phyloP scores from a whole-genome alignment of 1,140 invertebrate species.

The Doryteuthis pealeii region DNA sequence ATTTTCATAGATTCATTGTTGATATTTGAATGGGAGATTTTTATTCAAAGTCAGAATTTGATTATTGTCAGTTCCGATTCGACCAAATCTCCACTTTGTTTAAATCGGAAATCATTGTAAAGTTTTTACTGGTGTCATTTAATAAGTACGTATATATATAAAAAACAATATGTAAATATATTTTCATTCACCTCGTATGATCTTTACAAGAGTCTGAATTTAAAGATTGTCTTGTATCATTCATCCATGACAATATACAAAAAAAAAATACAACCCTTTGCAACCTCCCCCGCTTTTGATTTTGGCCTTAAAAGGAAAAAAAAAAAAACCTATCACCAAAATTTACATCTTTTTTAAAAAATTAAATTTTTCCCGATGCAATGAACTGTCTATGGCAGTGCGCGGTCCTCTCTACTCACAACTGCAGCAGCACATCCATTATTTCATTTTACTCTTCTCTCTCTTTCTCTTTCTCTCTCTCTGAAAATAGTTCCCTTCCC shows the following conservation, averaged over 20 bases:
- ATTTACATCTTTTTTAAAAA: not conserved
- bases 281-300: not conserved
- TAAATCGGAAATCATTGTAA: not conserved
- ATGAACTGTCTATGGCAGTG: not conserved
- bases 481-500: too few relatives aligned
- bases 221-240: not conserved
- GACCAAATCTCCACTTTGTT: not conserved
- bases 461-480: too few relatives aligned
- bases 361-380: not conserved
- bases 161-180: not conserved
- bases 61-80: not conserved
- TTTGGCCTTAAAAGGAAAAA: too few relatives aligned
- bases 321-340: not conserved
- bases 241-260: not conserved
- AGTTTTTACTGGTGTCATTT: not conserved
- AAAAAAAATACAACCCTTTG: not conserved
- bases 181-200: not conserved
- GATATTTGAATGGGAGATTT: too few relatives aligned
- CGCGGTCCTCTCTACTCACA: too few relatives aligned
- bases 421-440: too few relatives aligned
- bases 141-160: not conserved
- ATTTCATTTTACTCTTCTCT: not conserved
- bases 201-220: slow-evolving; percentile 1
- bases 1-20: too few relatives aligned
- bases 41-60: not conserved